Base-by-base conservation (phyloP, 2,113 vertebrate species). In the Pomatorhinus ruficollis region DNA sequence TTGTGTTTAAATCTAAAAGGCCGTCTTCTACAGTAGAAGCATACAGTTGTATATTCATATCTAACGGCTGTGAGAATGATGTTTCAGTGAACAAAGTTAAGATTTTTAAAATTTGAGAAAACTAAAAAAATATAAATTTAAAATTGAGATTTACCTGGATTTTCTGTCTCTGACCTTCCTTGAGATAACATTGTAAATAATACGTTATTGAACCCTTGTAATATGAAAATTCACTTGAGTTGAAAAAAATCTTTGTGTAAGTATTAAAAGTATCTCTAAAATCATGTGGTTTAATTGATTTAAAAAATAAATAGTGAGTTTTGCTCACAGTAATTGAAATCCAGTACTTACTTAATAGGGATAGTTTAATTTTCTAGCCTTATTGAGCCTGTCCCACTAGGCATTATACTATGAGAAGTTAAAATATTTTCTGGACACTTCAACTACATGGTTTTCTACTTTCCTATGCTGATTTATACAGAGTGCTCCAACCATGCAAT, bases 221-320 rank as follows among this genome's bases (percentile, higher is more conserved):
- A 22, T 81, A 52, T 23, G 21, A 79, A 88, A 83, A 37, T 39
- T 56, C 10, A 16, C n/a, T 83, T 23, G 6, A 61, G 5, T 65
- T 71, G 31, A 57, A 79, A 44, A 42, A 66, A 52, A 33, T 40
- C 15, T 66, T 21, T 47, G 5, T 61, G 3, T 74, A 79, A 53
- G 2, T 66, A 33, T 52, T 83, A 76, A 49, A 77, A 86, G 11
- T 45, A 42, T 14, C 3, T 13, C 19, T 53, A 33, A 75, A 91
- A 2, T 6, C 0, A 5, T 21, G 4, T 56, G 4, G 1, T 44
- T 54, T 53, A 35, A 12, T 68, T n/a, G 11, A 8, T 6, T 54
- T 40, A 1, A 37, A 37, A 39, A 50, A 37, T 40, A 14, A 40
- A 14, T 40, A 40, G 6, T 15, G 40, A 40, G 10, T 76, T 91